phyloP scores from a whole-genome alignment of 1,140 invertebrate genomes.

The Trichonephila clavata region DNA sequence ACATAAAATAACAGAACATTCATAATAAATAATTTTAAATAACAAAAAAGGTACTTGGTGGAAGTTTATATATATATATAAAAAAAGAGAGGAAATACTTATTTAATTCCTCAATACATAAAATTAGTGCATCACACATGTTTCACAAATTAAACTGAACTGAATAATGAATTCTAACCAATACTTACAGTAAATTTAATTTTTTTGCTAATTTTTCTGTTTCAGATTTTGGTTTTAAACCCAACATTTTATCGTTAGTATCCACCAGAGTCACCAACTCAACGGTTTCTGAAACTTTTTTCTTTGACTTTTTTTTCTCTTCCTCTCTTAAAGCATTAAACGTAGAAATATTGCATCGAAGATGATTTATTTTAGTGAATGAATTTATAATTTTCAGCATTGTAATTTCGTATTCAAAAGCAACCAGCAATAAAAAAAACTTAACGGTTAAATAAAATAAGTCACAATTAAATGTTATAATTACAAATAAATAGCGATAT shows the following conservation, averaged over 20 bases:
- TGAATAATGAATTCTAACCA: neutral
- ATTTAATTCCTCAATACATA: neutral
- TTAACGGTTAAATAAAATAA: neutral
- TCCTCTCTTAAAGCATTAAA: neutral
- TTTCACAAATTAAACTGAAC: neutral
- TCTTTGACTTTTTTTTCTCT: slow-evolving; percentile 55
- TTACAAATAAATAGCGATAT: no score
- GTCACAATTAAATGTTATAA: no score
- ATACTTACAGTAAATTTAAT: slow-evolving; percentile 69
- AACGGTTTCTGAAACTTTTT: slow-evolving; percentile 73
- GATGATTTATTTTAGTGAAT: neutral
- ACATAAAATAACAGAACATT: no score
- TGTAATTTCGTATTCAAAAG: neutral
- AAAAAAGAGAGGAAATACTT: neutral
- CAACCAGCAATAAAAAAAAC: neutral
- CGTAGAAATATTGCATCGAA: neutral
- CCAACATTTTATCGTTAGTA: slow-evolving; percentile 67
- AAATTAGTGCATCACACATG: neutral
- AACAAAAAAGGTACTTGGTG: no score
- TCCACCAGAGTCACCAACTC: slow-evolving; percentile 69
- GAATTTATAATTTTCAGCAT: slow-evolving; percentile 59
- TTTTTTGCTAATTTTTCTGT: slow-evolving; percentile 68
- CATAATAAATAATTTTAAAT: no score
- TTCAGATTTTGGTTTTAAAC: slow-evolving; percentile 70
- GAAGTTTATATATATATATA: no score